These are phyloP conservation scores for Eurosta solidaginis DNA, from an alignment of 1,140 invertebrate species.

Conservation along the genomic window DNA sequence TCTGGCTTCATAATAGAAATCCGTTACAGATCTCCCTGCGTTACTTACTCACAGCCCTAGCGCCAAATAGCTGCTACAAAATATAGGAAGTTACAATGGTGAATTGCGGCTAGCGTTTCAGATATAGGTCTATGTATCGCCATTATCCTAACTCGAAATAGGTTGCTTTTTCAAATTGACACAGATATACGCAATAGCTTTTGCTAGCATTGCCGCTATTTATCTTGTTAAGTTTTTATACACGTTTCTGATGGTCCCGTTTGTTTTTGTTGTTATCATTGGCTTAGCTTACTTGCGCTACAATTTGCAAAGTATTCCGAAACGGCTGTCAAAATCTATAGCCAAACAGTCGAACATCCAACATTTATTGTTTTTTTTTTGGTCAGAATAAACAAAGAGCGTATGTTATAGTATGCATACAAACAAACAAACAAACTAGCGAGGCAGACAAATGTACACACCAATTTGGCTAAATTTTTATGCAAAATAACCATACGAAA, in stretches of 20 bases:
- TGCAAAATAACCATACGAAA: no score
- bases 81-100: no score
- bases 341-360: background rate
- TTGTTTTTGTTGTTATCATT: background rate
- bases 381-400: conserved; percentile 18
- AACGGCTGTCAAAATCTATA: conserved; percentile 6
- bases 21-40: no score
- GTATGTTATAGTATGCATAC: background rate
- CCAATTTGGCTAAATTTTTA: background rate
- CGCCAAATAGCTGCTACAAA: no score
- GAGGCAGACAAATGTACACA: background rate
- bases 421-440: background rate
- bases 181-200: background rate
- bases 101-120: no score
- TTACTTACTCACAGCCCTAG: no score
- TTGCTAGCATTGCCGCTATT: conserved; percentile 3
- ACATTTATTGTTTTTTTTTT: background rate
- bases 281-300: conserved; percentile 9
- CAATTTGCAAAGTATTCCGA: conserved; percentile 7
- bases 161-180: no score
- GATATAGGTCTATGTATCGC: no score
- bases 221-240: background rate
- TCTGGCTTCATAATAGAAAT: no score
- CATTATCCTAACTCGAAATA: no score
- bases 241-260: no score